Evolutionary conservation across 2,888 invertebrate species (phyloP), one percentile per base, ranked within the genome.

Genomic region (Leptinotarsa juncta): DNA sequence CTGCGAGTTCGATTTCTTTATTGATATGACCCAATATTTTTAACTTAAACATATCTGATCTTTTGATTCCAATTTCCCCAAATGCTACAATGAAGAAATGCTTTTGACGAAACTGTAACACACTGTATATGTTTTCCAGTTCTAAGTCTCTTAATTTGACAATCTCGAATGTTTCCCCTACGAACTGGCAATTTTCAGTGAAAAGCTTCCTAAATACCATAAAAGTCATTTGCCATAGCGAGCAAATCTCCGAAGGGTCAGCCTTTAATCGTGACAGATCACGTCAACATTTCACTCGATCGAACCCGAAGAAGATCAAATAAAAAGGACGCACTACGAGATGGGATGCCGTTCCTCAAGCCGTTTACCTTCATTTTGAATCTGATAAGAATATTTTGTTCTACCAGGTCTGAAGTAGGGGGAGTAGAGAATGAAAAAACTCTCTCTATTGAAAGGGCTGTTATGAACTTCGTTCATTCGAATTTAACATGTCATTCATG

Each of bases 211-310:
- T 32, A 62, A 62, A 26, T 62, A 62, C 62, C n/a, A 62, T 62
- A 42, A 62, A 62, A 62, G 32, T 26, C 42, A 62, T 62, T 62
- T 62, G 14, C 20, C 57, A 62, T 32, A 42, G 62, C 62, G 62
- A n/a, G 62, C n/a, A 62, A 42, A 62, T 62, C 16, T 15, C 4
- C 42, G 32, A 62, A 32, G 62, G 42, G 32, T 62, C 62, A 26
- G 32, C 62, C 42, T 62, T n/a, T 42, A 62, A 26, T 20, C 20
- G 23, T 12, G 23, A 62, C 62, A 62, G 62, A 42, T 62, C 32
- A 62, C 62, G 32, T 62, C 62, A 60, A 60, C 26, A 60, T 62
- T 62, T 62, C 62, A 62, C 5, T 62, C 15, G 32, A 42, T 62
- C n/a, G 62, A 62, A 62, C 5, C 18, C 32, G 12, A 62, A 42